Conservation (phyloP, 1,140 invertebrate species). For the Melipona quadrifasciata region DNA sequence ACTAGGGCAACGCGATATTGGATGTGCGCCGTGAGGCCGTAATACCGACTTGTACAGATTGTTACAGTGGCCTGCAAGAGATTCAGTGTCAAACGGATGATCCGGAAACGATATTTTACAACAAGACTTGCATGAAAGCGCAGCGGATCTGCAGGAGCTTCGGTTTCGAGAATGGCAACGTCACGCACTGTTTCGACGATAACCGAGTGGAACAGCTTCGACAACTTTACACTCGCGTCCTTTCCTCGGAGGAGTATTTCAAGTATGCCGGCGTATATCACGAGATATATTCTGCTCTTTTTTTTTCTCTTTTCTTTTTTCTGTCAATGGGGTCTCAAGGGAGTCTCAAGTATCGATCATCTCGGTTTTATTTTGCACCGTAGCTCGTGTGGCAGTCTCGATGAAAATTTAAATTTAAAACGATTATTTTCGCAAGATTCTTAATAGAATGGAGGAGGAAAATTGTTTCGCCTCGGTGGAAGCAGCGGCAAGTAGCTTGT, state of each 20-base stretch:
- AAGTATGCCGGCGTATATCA: slow-evolving; percentile 76
- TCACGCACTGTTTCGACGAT: slow-evolving; percentile 76
- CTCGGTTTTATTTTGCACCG: too few species aligned
- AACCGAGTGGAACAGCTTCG: slow-evolving; percentile 71
- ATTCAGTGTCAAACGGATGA: slow-evolving; percentile 74
- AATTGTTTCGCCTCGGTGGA: too few species aligned
- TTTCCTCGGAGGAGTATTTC: slow-evolving; percentile 84
- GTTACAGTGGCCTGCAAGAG: slow-evolving; percentile 82
- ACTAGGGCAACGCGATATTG: slow-evolving; percentile 27
- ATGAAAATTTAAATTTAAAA: too few species aligned
- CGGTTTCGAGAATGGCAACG: slow-evolving; percentile 75
- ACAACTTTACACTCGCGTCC: slow-evolving; percentile 74
- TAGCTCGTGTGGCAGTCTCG: too few species aligned
- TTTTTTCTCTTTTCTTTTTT: too few species aligned
- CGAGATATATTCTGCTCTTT: neutral
- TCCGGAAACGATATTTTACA: slow-evolving; percentile 78
- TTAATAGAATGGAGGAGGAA: too few species aligned
- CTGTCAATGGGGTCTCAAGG: too few species aligned
- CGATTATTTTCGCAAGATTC: too few species aligned
- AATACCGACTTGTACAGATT: slow-evolving; percentile 75
- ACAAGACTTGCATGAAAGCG: slow-evolving; percentile 81
- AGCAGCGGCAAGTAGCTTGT: too few species aligned
- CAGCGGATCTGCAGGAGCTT: slow-evolving; percentile 78
- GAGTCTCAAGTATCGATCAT: neutral
- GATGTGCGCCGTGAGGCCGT: neutral